Base-by-base conservation (phyloP, 2,797 vertebrate genomes). In the Pseudochirops corinnae region DNA sequence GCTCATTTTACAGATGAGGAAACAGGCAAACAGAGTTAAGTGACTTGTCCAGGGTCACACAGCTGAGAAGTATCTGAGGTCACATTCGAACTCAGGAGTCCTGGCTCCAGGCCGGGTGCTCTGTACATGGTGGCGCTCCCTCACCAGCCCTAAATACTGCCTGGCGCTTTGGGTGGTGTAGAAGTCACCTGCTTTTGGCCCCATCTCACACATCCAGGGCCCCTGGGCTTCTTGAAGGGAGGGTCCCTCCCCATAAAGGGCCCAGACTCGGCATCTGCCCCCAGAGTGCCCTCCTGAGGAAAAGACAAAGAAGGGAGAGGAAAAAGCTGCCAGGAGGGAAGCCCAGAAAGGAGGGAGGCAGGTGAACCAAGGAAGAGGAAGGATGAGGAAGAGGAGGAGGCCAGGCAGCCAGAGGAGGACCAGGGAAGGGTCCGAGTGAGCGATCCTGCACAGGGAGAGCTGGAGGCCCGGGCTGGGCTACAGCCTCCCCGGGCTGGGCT, bases 381-480 rank as follows among this genome's bases (percentile, higher is more conserved):
- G 67, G 2, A 12, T 13, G 13, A 67, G 14, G 33, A n/a, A 67
- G 62, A n/a, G 33, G 60, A 13, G 31, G 31, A 62, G 31, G 26
- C 10, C 58, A 60, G 58, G 28, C 9, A 60, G 0, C 28, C 2
- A 2, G 28, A 58, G 56, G 56, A 56, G 9, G 57, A 28, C 9
- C 26, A 58, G 5, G 57, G 28, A 58, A 31, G 6, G 9, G 57
- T 28, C 58, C 9, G 11, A 29, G 58, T 28, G 58, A 29, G 29
- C 9, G 0, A 29, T 62, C 31, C 60, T 10, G 31, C 11, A 13
- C 60, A 14, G 57, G 60, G 58, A 60, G 29, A 14, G 11, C 4
- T 3, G 0, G 56, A 9, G 10, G 0, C 0, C 0, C 57, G 46
- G 67, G 55, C 91, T n/a, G 1, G 90, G 56, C 33, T 0, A 0